Evolutionary conservation across 2,888 invertebrate species (phyloP).

Genomic region (Lasiommata megera): DNA sequence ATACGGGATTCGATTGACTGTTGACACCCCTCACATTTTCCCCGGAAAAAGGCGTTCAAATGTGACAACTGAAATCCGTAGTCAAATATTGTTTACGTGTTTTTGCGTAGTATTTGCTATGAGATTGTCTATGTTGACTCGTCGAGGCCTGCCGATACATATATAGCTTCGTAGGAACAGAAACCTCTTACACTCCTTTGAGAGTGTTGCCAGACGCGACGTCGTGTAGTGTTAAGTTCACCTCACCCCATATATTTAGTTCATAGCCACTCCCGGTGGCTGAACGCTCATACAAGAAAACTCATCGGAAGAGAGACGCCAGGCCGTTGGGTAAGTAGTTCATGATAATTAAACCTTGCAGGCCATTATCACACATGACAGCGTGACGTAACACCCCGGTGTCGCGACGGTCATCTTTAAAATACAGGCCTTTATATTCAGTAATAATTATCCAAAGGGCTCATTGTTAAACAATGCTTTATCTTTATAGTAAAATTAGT

Average conservation of each 20-base stretch:
- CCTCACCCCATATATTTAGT: conserved; percentile 49
- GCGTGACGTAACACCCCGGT: conserved; percentile 1
- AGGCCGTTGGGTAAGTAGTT: conserved; percentile 59
- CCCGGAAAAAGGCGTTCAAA: conserved; percentile 40
- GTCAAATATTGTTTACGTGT: conserved; percentile 67
- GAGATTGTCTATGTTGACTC: conserved; percentile 62
- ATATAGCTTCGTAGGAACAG: conserved; percentile 51
- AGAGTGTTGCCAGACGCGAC: conserved; percentile 61
- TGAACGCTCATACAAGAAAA: conserved; percentile 52
- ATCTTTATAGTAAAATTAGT: too few relatives aligned
- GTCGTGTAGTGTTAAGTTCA: conserved; percentile 60
- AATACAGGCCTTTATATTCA: not conserved
- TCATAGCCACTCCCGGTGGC: conserved; percentile 75
- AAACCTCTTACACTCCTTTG: conserved; percentile 59
- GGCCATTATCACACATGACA: conserved; percentile 22
- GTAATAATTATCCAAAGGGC: too few relatives aligned
- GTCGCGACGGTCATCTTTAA: conserved; percentile 10
- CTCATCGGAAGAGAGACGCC: conserved; percentile 51
- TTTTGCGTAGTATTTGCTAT: conserved; percentile 68
- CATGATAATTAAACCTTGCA: conserved; percentile 33
- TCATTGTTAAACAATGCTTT: too few relatives aligned
- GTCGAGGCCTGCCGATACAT: conserved; percentile 50
- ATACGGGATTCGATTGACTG: not conserved
- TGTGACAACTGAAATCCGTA: conserved; percentile 54
- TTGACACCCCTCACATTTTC: conserved; percentile 18